A percentile compares a stretch with the other conserved stretches of the same genome.
phyloP scores from a whole-genome alignment of 2,113 vertebrate species.

The Serinus canaria region DNA sequence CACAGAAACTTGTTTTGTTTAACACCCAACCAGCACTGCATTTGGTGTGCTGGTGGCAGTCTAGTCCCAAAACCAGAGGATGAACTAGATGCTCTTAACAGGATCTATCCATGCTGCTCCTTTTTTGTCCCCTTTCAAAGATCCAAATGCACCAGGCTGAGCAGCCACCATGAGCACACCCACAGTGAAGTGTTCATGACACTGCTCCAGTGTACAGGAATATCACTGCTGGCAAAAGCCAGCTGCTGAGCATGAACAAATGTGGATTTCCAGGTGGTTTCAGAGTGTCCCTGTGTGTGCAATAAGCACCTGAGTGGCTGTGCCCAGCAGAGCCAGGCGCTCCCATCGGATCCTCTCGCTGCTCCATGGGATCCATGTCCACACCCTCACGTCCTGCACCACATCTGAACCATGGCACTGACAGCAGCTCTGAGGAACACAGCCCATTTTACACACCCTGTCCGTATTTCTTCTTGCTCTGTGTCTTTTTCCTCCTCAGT shows the following conservation, averaged over 20 bases:
- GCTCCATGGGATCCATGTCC: accelerated
- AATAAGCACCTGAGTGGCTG: accelerated
- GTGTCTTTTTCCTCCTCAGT: not conserved
- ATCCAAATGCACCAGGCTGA: accelerated
- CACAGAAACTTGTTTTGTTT: not conserved
- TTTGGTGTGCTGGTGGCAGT: not conserved
- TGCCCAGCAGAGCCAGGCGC: accelerated
- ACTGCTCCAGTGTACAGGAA: not conserved
- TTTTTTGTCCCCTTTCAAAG: not conserved
- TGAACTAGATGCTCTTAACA: not conserved
- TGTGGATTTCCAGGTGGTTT: not conserved
- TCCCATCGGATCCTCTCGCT: accelerated
- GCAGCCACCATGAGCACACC: accelerated
- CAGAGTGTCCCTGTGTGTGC: not conserved
- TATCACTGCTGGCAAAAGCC: not conserved
- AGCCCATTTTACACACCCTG: not conserved
- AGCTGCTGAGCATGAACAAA: not conserved
- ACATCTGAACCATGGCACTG: not conserved
- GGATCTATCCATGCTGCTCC: accelerated
- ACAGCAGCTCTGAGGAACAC: not conserved
- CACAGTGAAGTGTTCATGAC: accelerated
- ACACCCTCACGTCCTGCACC: accelerated
- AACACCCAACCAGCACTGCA: accelerated
- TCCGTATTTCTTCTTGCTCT: not conserved
- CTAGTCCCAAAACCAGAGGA: too few species aligned